Percentiles rank a stretch among this genome's conserved stretches.
These are phyloP conservation scores for Excalfactoria chinensis DNA, from an alignment of 2,113 vertebrate species.

Conservation along the genomic window DNA sequence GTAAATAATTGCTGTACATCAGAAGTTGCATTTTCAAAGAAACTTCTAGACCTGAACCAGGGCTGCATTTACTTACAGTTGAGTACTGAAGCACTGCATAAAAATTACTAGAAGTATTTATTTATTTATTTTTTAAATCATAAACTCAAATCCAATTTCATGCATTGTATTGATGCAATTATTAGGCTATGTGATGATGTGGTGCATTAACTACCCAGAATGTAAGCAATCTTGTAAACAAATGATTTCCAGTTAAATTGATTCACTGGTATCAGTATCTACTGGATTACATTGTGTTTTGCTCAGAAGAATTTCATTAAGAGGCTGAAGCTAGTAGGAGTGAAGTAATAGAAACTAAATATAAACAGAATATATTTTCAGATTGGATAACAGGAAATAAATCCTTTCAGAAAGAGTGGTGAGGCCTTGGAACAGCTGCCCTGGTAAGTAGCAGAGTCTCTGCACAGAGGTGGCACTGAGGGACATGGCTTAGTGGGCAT, in stretches of 20 bases:
- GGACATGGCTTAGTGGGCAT: too few species aligned
- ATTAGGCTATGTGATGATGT: background rate
- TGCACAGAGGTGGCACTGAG: too few species aligned
- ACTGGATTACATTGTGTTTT: background rate
- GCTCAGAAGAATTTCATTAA: background rate
- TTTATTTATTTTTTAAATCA: background rate
- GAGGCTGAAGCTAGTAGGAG: background rate
- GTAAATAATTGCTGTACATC: background rate
- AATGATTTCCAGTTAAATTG: background rate
- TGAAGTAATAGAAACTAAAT: background rate
- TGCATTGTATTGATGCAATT: background rate
- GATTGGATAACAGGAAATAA: too few species aligned
- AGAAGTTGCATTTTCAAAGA: background rate
- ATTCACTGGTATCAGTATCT: background rate
- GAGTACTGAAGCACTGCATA: background rate
- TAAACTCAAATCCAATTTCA: conserved; percentile 2
- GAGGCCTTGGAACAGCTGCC: too few species aligned
- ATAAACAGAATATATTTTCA: background rate
- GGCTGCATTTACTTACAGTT: background rate
- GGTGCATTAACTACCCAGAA: background rate
- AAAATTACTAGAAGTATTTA: background rate
- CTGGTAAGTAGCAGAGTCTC: too few species aligned
- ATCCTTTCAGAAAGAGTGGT: too few species aligned
- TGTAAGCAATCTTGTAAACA: background rate
- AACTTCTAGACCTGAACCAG: background rate